Conservation (phyloP, 1,140 invertebrate species). For the Bacillus rossius region DNA sequence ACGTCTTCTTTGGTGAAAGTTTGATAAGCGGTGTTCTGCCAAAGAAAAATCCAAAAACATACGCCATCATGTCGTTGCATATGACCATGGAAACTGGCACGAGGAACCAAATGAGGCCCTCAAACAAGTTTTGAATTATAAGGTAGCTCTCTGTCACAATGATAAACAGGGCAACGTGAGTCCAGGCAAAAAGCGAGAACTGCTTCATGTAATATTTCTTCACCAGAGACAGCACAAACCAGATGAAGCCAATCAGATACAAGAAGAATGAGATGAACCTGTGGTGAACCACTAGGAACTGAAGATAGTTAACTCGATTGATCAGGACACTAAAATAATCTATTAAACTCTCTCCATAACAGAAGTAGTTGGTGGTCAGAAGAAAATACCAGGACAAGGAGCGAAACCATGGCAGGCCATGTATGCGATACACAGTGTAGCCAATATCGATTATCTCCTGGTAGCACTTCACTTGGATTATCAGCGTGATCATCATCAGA, state of each 20-base stretch:
- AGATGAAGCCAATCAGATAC: constrained; percentile 95
- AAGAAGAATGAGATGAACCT: constrained; percentile 96
- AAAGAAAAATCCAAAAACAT: constrained; percentile 99
- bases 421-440: constrained; percentile 95
- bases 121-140: constrained; percentile 97
- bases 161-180: constrained; percentile 93
- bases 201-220: constrained; percentile 98
- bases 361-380: constrained; percentile 97
- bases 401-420: constrained; percentile 97
- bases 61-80: constrained; percentile 99
- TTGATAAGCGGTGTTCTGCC: constrained; percentile 97
- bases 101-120: constrained; percentile 93
- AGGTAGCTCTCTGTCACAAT: constrained; percentile 97
- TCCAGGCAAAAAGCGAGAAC: constrained; percentile 98
- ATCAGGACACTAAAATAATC: constrained; percentile 96
- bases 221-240: constrained; percentile 95
- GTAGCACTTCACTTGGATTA: constrained; percentile 99
- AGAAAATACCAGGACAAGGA: constrained; percentile 99
- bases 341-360: constrained; percentile 96
- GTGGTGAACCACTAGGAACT: constrained; percentile 64
- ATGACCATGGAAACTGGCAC: constrained; percentile 99
- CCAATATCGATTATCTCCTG: constrained; percentile 99
- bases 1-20: constrained; percentile 98
- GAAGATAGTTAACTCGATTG: constrained; percentile 79
- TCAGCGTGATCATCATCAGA: constrained; percentile 91